A percentile compares a stretch with the other conserved stretches of the same genome.
Conservation (phyloP, 1,140 invertebrate species). For the Ephestia elutella region DNA sequence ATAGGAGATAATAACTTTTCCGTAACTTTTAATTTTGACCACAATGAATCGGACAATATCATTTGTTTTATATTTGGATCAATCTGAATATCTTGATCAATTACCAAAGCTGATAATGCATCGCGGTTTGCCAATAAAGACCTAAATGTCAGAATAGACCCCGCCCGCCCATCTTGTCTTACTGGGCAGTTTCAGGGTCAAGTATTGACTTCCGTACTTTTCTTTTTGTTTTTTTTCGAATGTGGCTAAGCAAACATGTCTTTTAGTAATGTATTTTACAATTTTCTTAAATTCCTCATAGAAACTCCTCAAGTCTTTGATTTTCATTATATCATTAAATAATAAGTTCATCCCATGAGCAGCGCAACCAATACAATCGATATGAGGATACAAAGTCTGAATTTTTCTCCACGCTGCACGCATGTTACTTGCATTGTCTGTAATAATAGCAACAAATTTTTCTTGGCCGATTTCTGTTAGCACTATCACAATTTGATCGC, state of each 20-base stretch:
- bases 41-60: too few species aligned
- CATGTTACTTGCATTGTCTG: slow-evolving; percentile 2
- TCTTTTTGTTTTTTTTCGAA: too few species aligned
- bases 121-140: too few species aligned
- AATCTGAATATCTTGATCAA: too few species aligned
- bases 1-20: too few species aligned
- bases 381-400: background rate
- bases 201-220: too few species aligned
- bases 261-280: background rate
- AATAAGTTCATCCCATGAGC: background rate
- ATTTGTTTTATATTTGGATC: too few species aligned
- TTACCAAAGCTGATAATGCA: too few species aligned
- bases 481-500: background rate
- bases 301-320: background rate
- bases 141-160: too few species aligned
- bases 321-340: background rate
- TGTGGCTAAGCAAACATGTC: background rate
- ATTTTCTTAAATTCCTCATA: background rate
- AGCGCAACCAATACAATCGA: slow-evolving; percentile 4
- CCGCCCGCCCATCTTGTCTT: too few species aligned
- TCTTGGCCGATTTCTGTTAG: background rate
- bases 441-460: background rate
- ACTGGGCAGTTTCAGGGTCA: too few species aligned
- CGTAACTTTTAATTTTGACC: too few species aligned
- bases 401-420: background rate